Evolutionary conservation across 1,140 invertebrate genomes (phyloP).

Genomic region (Bombus impatiens): DNA sequence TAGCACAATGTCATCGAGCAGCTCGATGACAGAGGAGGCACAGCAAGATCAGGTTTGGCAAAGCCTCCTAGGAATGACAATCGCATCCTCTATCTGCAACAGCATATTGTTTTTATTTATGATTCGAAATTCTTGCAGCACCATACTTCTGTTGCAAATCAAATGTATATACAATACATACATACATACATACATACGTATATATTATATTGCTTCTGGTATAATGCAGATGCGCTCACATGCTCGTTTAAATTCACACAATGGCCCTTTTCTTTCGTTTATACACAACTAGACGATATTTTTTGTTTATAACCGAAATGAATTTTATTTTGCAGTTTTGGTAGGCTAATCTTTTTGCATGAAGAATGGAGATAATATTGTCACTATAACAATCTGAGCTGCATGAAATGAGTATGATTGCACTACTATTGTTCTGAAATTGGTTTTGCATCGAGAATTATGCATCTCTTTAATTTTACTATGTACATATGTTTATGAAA

Average conservation of each 20-base stretch:
- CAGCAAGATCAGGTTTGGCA: constrained; percentile 80
- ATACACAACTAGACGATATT: background rate
- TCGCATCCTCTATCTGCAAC: constrained; percentile 61
- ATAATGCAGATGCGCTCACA: constrained; percentile 27
- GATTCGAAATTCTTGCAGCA: constrained; percentile 26
- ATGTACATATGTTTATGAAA: constrained; percentile 61
- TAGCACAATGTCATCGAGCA: constrained; percentile 76
- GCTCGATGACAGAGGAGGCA: constrained; percentile 77
- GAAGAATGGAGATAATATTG: constrained; percentile 67
- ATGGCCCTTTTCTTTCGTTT: constrained; percentile 28
- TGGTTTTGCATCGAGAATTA: constrained; percentile 67
- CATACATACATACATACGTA: background rate
- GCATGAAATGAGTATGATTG: constrained; percentile 72
- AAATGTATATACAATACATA: constrained; percentile 20
- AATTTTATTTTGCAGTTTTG: constrained; percentile 48
- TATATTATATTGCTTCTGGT: constrained; percentile 35
- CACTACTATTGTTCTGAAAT: constrained; percentile 64
- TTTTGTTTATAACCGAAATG: constrained; percentile 8
- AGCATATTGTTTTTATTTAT: constrained; percentile 44
- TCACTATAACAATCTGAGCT: constrained; percentile 61
- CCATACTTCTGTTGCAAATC: constrained; percentile 27
- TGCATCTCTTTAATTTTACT: constrained; percentile 78
- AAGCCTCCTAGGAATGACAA: constrained; percentile 72
- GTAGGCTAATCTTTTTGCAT: constrained; percentile 70
- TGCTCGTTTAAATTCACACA: constrained; percentile 19